phyloP scores from a whole-genome alignment of 2,888 invertebrate species.

The Drosophila anceps region DNA sequence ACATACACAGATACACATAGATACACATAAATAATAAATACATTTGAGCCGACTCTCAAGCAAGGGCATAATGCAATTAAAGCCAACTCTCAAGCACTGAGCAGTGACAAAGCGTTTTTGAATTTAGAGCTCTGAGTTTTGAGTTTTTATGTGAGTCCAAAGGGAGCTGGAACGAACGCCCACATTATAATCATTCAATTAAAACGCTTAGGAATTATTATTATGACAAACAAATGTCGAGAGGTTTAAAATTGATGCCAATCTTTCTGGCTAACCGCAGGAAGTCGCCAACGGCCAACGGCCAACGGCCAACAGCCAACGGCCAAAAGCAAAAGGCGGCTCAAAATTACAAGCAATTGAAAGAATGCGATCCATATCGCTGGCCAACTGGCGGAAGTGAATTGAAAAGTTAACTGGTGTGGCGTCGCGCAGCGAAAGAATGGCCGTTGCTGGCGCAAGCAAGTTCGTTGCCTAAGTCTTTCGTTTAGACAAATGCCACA shows the following conservation, averaged over 20 bases:
- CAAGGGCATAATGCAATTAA: slow-evolving; percentile 60
- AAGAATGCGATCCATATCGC: slow-evolving; percentile 63
- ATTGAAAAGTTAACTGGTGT: slow-evolving; percentile 61
- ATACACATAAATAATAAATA: not conserved
- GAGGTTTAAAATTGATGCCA: slow-evolving; percentile 70
- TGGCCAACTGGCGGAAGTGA: slow-evolving; percentile 68
- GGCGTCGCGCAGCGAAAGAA: slow-evolving; percentile 43
- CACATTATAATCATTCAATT: slow-evolving; percentile 78
- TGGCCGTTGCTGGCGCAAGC: slow-evolving; percentile 26
- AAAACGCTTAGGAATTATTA: slow-evolving; percentile 78
- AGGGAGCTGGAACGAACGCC: slow-evolving; percentile 65
- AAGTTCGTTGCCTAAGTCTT: slow-evolving; percentile 74
- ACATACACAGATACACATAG: slow-evolving; percentile 4
- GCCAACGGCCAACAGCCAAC: not conserved
- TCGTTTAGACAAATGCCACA: slow-evolving; percentile 70
- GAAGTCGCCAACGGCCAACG: slow-evolving; percentile 53
- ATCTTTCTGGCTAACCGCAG: slow-evolving; percentile 61
- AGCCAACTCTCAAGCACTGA: slow-evolving; percentile 65
- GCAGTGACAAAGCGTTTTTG: slow-evolving; percentile 58
- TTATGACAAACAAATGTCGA: slow-evolving; percentile 76
- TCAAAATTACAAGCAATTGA: slow-evolving; percentile 71
- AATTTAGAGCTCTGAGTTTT: slow-evolving; percentile 19
- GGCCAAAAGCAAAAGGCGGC: slow-evolving; percentile 4
- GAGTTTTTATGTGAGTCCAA: not conserved
- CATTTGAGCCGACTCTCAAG: slow-evolving; percentile 14